Evolutionary conservation across 2,888 invertebrate genomes (phyloP), one percentile per base, ranked within the genome.

Genomic region (Drosophila dives): DNA sequence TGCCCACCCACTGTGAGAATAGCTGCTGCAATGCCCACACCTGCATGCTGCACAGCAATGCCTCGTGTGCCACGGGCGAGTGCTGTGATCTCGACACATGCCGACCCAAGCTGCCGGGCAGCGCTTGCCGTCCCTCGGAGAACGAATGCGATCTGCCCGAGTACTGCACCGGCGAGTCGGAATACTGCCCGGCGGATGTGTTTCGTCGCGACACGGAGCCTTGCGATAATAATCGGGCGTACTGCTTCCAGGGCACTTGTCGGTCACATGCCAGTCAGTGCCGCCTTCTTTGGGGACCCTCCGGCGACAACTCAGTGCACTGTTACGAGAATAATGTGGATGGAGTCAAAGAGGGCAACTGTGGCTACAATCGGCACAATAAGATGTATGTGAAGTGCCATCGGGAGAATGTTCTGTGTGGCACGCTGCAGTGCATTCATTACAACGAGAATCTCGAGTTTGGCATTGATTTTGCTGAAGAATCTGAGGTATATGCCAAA

Each of bases 111-210:
- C 69, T 85, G 20, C 91, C 93, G 4, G 92, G 92, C 38, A 96
- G 96, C 0, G 93, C 95, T 59, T 99, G 99, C 91, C 95, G 99
- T 17, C 94, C 95, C 0, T 95, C 97, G 0, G 95, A 96, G 67
- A 96, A 97, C 77, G 98, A 98, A 92, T 99, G 99, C 93, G 99
- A 99, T 93, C 93, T 99, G 66, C 97, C 99, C 0, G 99, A 99
- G 93, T 99, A 95, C 93, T 99, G 99, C 92, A 97, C 97, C 0
- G 99, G 99, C 0, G 95, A 97, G 80, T 97, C 97, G 0, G 99
- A 99, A 92, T 98, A 96, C 92, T 99, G 99, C 91, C 99, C 99
- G 0, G 93, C 94, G 3, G 98, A 99, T 93, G 96, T 98, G 2
- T 97, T 95, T 94, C 97, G 97, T 91, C 96, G 98, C 93, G 97